Evolutionary conservation across 2,888 invertebrate genomes (phyloP), one percentile per base, ranked within the genome.

Genomic region (Augiades crinisus): DNA sequence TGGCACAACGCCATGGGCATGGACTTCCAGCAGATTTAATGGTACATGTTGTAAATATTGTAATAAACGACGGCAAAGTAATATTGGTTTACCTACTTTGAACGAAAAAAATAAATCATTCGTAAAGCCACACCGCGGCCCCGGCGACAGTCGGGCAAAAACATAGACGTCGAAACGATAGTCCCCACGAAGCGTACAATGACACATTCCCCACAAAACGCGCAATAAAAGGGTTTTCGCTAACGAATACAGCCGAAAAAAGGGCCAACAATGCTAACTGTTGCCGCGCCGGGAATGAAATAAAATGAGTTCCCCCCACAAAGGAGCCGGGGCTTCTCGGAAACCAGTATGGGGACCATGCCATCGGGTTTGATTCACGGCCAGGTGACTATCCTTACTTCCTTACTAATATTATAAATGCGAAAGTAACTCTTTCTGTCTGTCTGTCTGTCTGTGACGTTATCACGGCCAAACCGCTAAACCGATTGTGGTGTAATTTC

Each of bases 251-350:
- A 60, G 60, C 64, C 65, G 67, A 71, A 76, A 77, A 80, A 81
- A 78, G 27, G 71, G 73, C 54, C 58, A 60, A 63, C 63, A 65
- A 68, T 67, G 70, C 65, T 65, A 66, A 66, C 65, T 68, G 81
- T 74, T 76, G 73, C 69, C 68, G 56, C 58, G 68, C 58, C 56
- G 57, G 67, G 76, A 75, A 78, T 78, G 75, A 76, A 80, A 81
- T 75, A 76, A 80, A 70, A 68, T 57, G 43, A 49, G 47, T 52
- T 54, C 44, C 54, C 44, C 47, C 45, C 43, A 70, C 71, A 72
- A 76, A 74, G 67, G 44, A 56, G 55, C 58, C 71, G 63, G 62
- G 66, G 63, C 56, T 80, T 79, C 80, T 64, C 60, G 57, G 77
- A 81, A 81, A 64, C 64, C 58, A 53, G 55, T 40, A 45, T 40